Base-by-base conservation (phyloP, 2,888 invertebrate genomes). In the Meghimatium bilineatum region DNA sequence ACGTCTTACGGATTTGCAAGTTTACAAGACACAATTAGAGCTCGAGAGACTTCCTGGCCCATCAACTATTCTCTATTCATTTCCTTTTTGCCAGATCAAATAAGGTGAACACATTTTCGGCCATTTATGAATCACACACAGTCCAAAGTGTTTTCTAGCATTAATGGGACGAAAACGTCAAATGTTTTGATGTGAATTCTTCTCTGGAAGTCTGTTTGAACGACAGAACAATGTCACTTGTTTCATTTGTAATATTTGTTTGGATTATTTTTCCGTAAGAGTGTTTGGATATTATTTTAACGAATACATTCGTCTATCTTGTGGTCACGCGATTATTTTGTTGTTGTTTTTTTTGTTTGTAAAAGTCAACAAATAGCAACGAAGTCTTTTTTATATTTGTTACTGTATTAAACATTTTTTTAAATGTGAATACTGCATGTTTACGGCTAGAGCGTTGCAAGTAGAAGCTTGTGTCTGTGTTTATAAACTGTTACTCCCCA, bases 11-110 rank as follows among this genome's bases (percentile, higher is more conserved):
- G 12, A 76, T 60, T 60, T 76, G 56, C 76, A 76, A 56, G 76
- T 60, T 76, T 52, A 60, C 76, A 60, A 23, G 76, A 76, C 56
- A 34, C n/a, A 76, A 76, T 76, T 56, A 60, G 20, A 60, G 76
- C 76, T 29, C 56, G 17, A 34, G 60, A 56, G 34, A 29, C 76
- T 60, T 56, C 34, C 34, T 76, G 32, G 17, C 60, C 29, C 74
- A 29, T 56, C 76, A 76, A 34, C 34, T n/a, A 60, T 34, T 76
- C 34, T 60, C 8, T 20, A 56, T 26, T 56, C 34, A 76, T 34
- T 76, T 56, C 60, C 10, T 75, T 74, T 32, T 49, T 74, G 74
- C 49, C 52, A 74, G 29, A 6, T 23, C 60, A 60, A 29, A 36
- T 32, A 60, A 76, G 76, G 56, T 76, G 56, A 56, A 26, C 56